phyloP scores from a whole-genome alignment of 2,888 invertebrate species.

The Diloba caeruleocephala region DNA sequence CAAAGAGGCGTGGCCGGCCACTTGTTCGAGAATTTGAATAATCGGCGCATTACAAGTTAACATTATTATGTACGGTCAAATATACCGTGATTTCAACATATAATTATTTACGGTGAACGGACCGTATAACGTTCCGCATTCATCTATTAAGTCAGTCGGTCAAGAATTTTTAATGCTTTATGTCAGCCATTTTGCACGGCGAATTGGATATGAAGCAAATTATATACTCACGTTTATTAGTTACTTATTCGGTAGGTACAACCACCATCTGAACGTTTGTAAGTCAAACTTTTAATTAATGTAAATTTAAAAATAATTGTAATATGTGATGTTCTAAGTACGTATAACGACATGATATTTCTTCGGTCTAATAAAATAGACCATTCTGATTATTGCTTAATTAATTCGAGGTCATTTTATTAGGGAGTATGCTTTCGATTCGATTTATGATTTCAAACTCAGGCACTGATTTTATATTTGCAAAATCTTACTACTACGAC shows the following conservation, averaged over 20 bases:
- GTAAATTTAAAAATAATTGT: constrained; percentile 11
- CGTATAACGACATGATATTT: constrained; percentile 9
- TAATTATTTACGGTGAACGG: constrained; percentile 64
- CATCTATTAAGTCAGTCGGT: constrained; percentile 65
- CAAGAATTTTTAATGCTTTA: constrained; percentile 61
- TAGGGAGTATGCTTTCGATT: too few relatives aligned
- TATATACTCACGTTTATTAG: constrained; percentile 31
- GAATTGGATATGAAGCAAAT: constrained; percentile 54
- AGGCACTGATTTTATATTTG: constrained; percentile 5
- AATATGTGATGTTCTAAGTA: constrained; percentile 9
- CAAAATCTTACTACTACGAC: neutral
- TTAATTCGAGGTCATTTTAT: too few relatives aligned
- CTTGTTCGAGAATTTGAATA: constrained; percentile 85
- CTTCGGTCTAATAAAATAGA: constrained; percentile 7
- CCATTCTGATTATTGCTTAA: neutral
- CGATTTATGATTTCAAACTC: neutral
- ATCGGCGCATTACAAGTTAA: constrained; percentile 78
- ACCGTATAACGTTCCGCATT: constrained; percentile 60
- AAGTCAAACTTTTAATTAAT: constrained; percentile 28
- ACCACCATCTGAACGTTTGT: constrained; percentile 24
- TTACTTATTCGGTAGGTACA: constrained; percentile 26
- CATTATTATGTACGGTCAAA: constrained; percentile 73
- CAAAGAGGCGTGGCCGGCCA: constrained; percentile 81
- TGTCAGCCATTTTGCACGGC: constrained; percentile 57
- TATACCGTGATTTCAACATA: constrained; percentile 67